Base-by-base conservation (phyloP, 2,888 invertebrate species). In the Mythimna albipuncta region DNA sequence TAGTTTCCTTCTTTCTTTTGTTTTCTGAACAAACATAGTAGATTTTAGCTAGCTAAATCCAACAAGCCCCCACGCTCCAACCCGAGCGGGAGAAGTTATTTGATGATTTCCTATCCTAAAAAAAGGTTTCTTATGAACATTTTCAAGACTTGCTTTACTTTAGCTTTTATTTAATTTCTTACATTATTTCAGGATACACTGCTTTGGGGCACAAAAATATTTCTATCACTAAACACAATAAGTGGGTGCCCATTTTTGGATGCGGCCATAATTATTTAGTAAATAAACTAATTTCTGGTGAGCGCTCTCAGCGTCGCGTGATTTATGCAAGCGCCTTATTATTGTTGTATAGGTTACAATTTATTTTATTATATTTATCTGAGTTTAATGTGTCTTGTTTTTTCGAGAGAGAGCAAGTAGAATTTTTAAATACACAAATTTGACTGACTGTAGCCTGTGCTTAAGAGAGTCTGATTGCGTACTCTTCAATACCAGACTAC, bases 311-410 rank as follows among this genome's bases (percentile, higher is more conserved):
- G 26, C 65, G 38, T 41, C 59, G 19, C 26, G 32, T 67, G 64
- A 79, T 79, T 85, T 84, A 67, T 79, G 10, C 35, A 32, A 54
- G 11, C 13, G 11, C n/a, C 21, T 55, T 32, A 77, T 32, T 57
- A 21, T 16, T 68, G 58, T 63, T 38, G 44, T 58, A 19, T 32
- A 10, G 16, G 6, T 50, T 32, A 47, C 13, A 52, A 19, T 66
- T 61, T 69, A 35, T 52, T 70, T 77, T 65, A 13, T 47, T 50
- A 19, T 16, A 41, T 41, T 41, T 26, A 38, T n/a, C 10, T 32
- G 41, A 21, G 3, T 50, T 13, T 19, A 9, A 19, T 13, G 6
- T 26, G 19, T 52, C 6, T 13, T 26, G 55, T 55, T 13, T 21
- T 21, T 55, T 44, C 11, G 44, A 11, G 7, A 13, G 13, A 13